These are phyloP conservation scores for Mormoops blainvillei DNA, from an alignment of 2,113 vertebrate species.

Conservation along the genomic window DNA sequence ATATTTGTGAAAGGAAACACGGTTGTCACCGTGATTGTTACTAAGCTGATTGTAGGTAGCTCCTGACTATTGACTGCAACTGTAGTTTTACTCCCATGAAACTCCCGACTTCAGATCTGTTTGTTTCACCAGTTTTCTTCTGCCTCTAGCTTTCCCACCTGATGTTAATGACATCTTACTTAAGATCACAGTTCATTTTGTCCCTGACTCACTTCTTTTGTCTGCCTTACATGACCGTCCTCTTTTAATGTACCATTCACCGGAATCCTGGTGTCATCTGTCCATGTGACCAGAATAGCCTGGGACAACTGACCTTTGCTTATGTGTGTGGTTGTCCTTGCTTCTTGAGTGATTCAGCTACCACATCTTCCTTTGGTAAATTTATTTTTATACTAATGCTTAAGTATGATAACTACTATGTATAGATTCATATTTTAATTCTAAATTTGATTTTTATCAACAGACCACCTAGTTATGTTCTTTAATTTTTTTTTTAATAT, in stretches of 20 bases:
- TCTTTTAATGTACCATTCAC: neutral
- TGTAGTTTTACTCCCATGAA: neutral
- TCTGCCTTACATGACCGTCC: neutral
- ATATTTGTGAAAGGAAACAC: slow-evolving; percentile 40
- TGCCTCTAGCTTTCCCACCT: neutral
- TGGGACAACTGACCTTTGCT: neutral
- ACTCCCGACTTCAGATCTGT: neutral
- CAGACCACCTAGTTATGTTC: neutral
- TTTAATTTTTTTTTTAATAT: neutral
- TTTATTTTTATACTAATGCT: neutral
- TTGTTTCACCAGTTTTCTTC: neutral
- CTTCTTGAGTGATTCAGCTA: neutral
- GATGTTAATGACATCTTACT: neutral
- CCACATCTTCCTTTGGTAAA: neutral
- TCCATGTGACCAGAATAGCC: slow-evolving; percentile 34
- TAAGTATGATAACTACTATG: neutral
- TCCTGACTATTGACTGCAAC: neutral
- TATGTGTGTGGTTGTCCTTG: neutral
- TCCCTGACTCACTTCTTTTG: neutral
- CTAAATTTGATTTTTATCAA: neutral
- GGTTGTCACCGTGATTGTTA: neutral
- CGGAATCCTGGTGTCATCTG: slow-evolving; percentile 18
- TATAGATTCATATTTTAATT: neutral
- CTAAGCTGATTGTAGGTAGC: neutral
- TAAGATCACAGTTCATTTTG: neutral